Evolutionary conservation across 2,888 invertebrate species (phyloP).

Genomic region (Enoplolaimus lenunculus): DNA sequence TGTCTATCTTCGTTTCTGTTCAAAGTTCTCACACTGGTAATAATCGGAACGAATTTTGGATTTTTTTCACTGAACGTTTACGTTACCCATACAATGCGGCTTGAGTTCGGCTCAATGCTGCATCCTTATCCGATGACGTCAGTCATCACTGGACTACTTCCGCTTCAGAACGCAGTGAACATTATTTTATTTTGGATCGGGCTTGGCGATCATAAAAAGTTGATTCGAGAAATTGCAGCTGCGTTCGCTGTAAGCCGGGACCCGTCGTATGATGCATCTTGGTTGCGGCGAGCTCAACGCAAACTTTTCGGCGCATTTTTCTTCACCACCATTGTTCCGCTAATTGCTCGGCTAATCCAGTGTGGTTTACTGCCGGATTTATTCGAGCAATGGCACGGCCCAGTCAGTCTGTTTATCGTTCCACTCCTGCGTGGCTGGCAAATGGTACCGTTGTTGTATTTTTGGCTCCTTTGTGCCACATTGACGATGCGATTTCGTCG

Average conservation of each 20-base stretch:
- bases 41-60: conserved; percentile 2
- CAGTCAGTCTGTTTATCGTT: neutral
- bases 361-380: neutral
- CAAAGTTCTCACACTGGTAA: conserved; percentile 6
- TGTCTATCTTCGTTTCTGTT: neutral
- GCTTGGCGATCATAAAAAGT: neutral
- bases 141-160: conserved; percentile 7
- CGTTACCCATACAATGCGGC: neutral
- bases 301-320: neutral
- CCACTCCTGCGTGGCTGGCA: conserved; percentile 11
- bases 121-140: conserved; percentile 14
- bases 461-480: neutral
- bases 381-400: conserved; percentile 1
- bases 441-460: neutral
- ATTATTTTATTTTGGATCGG: conserved; percentile 4
- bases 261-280: neutral
- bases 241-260: neutral
- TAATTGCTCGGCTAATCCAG: neutral
- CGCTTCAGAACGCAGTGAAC: conserved; percentile 5
- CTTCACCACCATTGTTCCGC: neutral
- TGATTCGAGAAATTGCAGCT: neutral
- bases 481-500: neutral
- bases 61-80: conserved; percentile 9
- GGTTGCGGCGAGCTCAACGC: neutral
- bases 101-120: neutral